A percentile compares a stretch with the other conserved stretches of the same genome.
These are phyloP conservation scores for Tachina lurida DNA, from an alignment of 2,888 invertebrate species.

Conservation along the genomic window DNA sequence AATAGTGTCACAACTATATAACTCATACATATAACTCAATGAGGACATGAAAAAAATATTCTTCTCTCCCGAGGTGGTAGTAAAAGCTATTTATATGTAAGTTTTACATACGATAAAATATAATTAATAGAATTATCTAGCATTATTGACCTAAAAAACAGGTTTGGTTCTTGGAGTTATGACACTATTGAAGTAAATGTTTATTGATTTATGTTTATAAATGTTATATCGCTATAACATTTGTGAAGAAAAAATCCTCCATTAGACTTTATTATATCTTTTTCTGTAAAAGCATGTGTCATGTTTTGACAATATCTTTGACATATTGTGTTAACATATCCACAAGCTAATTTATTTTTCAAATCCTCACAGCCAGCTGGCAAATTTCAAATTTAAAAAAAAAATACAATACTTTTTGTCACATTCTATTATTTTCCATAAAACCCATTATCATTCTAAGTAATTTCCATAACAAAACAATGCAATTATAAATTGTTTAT, in stretches of 20 bases:
- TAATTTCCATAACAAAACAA: constrained; percentile 34
- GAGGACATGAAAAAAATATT: too few relatives aligned
- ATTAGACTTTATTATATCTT: constrained; percentile 13
- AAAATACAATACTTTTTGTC: not conserved
- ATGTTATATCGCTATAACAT: too few relatives aligned
- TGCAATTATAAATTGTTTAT: constrained; percentile 63
- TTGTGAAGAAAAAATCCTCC: not conserved
- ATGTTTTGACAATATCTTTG: constrained; percentile 49
- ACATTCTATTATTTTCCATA: not conserved
- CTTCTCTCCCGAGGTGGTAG: too few relatives aligned
- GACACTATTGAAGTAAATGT: too few relatives aligned
- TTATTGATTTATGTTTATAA: too few relatives aligned
- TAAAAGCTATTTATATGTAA: too few relatives aligned
- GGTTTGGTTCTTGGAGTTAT: too few relatives aligned
- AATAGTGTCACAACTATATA: too few relatives aligned
- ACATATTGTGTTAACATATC: constrained; percentile 49
- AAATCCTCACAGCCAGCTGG: constrained; percentile 37
- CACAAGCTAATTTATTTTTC: constrained; percentile 36
- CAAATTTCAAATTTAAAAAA: not conserved
- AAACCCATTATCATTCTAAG: not conserved
- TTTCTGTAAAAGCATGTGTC: constrained; percentile 23
- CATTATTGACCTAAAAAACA: too few relatives aligned
- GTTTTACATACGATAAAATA: too few relatives aligned
- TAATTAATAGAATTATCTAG: too few relatives aligned
- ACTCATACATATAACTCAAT: too few relatives aligned